Evolutionary conservation across 23 tunicate species (phyloP).

Genomic region (Ciona savignyi): DNA sequence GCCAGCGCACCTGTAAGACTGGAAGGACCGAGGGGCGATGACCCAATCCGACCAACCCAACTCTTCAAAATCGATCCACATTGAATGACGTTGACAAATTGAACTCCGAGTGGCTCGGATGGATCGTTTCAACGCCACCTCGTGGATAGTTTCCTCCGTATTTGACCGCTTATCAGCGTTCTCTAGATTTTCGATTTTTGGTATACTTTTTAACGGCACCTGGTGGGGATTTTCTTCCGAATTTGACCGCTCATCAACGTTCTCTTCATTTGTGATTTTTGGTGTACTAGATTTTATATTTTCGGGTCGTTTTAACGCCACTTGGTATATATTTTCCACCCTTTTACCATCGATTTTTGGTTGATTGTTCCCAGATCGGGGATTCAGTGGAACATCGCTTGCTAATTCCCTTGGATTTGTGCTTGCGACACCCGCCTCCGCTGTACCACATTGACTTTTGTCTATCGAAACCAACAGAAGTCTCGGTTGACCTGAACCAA

Average conservation of each 20-base stretch:
- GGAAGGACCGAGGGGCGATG: constrained; percentile 70
- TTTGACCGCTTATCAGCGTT: background rate
- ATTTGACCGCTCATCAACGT: background rate
- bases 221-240: background rate
- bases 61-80: constrained; percentile 61
- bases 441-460: constrained; percentile 1
- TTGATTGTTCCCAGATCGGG: background rate
- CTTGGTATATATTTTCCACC: too few species aligned
- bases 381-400: too few species aligned
- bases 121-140: background rate
- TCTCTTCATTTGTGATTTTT: too few species aligned
- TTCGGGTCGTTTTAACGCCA: too few species aligned
- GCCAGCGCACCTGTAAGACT: constrained; percentile 72
- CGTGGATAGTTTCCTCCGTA: background rate
- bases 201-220: background rate
- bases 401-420: too few species aligned
- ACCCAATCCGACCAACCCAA: constrained; percentile 83
- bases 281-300: too few species aligned
- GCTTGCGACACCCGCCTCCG: too few species aligned
- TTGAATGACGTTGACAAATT: constrained; percentile 46
- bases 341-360: too few species aligned
- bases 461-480: constrained; percentile 15
- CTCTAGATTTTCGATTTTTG: too few species aligned
- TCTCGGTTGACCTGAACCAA: background rate
- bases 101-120: constrained; percentile 12